Conservation (phyloP, 2,113 vertebrate species). For the Indri indri region DNA sequence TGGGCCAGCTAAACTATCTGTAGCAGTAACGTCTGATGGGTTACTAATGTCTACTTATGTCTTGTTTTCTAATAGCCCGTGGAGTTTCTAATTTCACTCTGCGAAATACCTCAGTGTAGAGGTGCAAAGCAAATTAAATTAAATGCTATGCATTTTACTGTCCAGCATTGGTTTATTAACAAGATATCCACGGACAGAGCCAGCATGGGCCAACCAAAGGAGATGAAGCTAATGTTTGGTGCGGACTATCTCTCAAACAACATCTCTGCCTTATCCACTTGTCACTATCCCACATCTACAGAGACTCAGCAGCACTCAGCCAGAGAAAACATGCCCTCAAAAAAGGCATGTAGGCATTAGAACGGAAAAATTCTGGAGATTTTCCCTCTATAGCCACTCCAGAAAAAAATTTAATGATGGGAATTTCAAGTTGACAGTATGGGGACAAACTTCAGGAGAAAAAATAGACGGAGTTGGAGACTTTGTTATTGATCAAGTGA, state of each 20-base stretch:
- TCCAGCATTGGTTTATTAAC: not conserved
- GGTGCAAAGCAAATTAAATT: not conserved
- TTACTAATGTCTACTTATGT: not conserved
- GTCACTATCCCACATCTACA: not conserved
- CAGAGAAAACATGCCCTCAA: not conserved
- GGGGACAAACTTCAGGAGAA: not conserved
- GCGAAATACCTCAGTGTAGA: not conserved
- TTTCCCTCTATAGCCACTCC: not conserved
- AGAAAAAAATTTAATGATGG: not conserved
- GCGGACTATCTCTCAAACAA: accelerated
- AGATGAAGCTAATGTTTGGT: not conserved
- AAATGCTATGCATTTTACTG: not conserved
- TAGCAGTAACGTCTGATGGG: not conserved
- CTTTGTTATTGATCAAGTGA: not conserved
- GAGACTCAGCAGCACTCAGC: not conserved
- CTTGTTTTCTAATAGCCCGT: not conserved
- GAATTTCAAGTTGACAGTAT: not conserved
- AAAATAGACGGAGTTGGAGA: not conserved
- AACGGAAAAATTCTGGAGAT: not conserved
- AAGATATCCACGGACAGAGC: not conserved
- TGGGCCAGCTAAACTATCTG: not conserved
- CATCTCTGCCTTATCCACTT: not conserved
- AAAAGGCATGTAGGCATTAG: not conserved
- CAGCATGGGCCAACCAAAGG: not conserved
- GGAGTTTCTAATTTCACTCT: not conserved